Conservation (phyloP, 2,888 invertebrate genomes). For the Macrophya alboannulata region DNA sequence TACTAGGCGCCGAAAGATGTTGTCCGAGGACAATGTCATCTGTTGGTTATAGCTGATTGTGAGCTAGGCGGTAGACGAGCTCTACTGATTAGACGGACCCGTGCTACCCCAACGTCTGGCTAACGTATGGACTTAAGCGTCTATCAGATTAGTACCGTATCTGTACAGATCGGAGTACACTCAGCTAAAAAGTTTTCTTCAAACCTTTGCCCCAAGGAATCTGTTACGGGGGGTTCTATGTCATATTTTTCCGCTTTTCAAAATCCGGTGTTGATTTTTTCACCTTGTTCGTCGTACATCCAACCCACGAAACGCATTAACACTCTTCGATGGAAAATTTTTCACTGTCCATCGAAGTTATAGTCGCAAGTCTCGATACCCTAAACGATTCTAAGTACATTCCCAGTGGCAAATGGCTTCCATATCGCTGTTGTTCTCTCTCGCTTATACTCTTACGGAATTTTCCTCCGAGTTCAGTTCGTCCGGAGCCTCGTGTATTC, state of each 20-base stretch:
- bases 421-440: neutral
- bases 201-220: neutral
- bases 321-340: neutral
- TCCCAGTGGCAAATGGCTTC: constrained; percentile 25
- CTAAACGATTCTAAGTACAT: constrained; percentile 30
- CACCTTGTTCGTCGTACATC: neutral
- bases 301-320: neutral
- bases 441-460: neutral
- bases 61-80: neutral
- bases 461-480: neutral
- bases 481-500: constrained; percentile 4
- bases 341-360: neutral
- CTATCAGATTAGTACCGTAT: neutral
- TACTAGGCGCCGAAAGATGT: neutral
- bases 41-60: constrained; percentile 3
- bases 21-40: constrained; percentile 21
- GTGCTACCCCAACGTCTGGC: constrained; percentile 21
- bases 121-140: constrained; percentile 17
- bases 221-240: neutral
- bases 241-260: neutral
- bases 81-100: constrained; percentile 27
- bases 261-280: too few relatives aligned
- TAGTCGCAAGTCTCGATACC: constrained; percentile 27
- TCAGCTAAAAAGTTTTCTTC: neutral
- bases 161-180: constrained; percentile 3